Evolutionary conservation across 1,140 invertebrate genomes (phyloP).

Genomic region (Pygmarrhopalites habei): DNA sequence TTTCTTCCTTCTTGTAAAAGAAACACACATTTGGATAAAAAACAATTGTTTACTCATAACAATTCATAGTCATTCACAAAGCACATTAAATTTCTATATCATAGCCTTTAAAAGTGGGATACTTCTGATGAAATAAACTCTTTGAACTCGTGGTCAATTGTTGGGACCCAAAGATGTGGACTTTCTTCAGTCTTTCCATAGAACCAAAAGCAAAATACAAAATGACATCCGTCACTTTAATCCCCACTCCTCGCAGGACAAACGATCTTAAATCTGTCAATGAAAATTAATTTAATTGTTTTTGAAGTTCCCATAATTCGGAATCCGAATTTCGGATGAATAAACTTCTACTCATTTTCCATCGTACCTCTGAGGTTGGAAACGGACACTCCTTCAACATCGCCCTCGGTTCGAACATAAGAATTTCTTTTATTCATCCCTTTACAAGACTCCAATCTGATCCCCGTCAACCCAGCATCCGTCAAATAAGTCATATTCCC

Average conservation of each 20-base stretch:
- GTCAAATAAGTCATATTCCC: slow-evolving; percentile 35
- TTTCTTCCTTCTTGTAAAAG: too few relatives aligned
- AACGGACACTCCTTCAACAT: slow-evolving; percentile 17
- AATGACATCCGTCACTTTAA: slow-evolving; percentile 33
- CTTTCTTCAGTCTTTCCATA: slow-evolving; percentile 28
- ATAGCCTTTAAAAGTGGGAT: neutral
- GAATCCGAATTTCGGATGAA: too few relatives aligned
- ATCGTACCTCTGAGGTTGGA: slow-evolving; percentile 23
- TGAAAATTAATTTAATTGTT: neutral
- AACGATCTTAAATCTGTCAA: slow-evolving; percentile 18
- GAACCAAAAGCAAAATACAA: slow-evolving; percentile 19
- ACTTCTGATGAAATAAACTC: neutral
- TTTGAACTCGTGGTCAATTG: slow-evolving; percentile 13
- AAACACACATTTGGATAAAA: too few relatives aligned
- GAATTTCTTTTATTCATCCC: slow-evolving; percentile 17
- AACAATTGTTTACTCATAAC: too few relatives aligned
- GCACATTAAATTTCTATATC: neutral
- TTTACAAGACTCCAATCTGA: slow-evolving; percentile 15
- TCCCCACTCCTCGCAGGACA: slow-evolving; percentile 32
- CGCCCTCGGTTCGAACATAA: neutral
- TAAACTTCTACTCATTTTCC: too few relatives aligned
- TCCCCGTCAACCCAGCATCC: slow-evolving; percentile 32
- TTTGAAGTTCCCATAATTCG: neutral
- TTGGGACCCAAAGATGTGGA: slow-evolving; percentile 33
- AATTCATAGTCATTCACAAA: too few relatives aligned